These are phyloP conservation scores for Apocrypta bakeri DNA, from an alignment of 1,140 invertebrate genomes.

Conservation along the genomic window DNA sequence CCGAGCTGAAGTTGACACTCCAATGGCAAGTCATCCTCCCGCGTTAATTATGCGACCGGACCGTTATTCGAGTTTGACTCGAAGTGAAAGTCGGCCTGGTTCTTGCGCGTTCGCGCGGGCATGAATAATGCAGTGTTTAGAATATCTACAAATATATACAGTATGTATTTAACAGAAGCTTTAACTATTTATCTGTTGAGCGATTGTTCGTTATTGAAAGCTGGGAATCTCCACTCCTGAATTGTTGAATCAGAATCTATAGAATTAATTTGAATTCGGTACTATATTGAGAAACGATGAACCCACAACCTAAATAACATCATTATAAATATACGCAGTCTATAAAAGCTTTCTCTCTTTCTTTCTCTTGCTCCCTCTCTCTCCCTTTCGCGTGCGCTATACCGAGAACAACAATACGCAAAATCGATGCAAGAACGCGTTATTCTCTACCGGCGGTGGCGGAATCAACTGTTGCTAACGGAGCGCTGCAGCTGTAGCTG, in stretches of 20 bases:
- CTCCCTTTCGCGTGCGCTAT: too few relatives aligned
- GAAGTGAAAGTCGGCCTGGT: background rate
- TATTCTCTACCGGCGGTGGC: background rate
- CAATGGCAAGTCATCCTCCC: background rate
- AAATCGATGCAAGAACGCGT: background rate
- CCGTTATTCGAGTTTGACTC: background rate
- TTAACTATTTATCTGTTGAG: background rate
- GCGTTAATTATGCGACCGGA: conserved; percentile 25
- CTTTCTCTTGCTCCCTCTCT: too few relatives aligned
- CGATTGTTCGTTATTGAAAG: background rate
- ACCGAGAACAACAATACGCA: background rate
- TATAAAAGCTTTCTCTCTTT: too few relatives aligned
- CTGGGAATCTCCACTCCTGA: background rate
- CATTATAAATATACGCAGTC: too few relatives aligned
- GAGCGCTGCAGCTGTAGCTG: background rate
- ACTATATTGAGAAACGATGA: background rate
- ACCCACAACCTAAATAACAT: too few relatives aligned
- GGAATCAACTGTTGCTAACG: conserved; percentile 46
- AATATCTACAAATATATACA: background rate
- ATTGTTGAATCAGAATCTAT: background rate
- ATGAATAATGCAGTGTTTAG: conserved; percentile 27
- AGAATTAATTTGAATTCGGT: background rate
- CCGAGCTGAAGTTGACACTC: conserved; percentile 23
- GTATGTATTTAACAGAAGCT: too few relatives aligned
- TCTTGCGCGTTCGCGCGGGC: background rate